phyloP scores from a whole-genome alignment of 1,140 invertebrate species.

The Ylistrum balloti region DNA sequence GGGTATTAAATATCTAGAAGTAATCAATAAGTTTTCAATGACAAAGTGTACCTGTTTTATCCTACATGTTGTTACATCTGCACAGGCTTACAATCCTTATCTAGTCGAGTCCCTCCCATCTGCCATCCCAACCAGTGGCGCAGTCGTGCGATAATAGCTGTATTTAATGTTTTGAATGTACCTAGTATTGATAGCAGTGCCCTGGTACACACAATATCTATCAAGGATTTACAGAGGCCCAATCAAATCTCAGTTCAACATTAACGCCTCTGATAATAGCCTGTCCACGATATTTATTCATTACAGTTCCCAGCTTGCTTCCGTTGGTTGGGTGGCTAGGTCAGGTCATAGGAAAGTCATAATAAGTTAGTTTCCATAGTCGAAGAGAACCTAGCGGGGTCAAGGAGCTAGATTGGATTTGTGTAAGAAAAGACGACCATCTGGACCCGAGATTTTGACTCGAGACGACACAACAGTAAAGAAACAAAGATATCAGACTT shows the following conservation, averaged over 20 bases:
- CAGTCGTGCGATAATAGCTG: conserved; percentile 29
- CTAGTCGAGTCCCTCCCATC: conserved; percentile 23
- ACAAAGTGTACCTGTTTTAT: conserved; percentile 39
- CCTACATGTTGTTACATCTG: conserved; percentile 33
- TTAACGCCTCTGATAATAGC: conserved; percentile 33
- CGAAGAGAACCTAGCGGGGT: not conserved
- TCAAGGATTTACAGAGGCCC: conserved; percentile 5
- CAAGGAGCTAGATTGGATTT: conserved; percentile 38
- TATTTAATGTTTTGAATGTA: conserved; percentile 40
- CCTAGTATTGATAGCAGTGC: conserved; percentile 25
- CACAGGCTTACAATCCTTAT: conserved; percentile 33
- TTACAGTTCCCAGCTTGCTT: conserved; percentile 31
- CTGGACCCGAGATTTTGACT: conserved; percentile 31
- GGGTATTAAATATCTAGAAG: conserved; percentile 39
- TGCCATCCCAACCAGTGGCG: conserved; percentile 17
- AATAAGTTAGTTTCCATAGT: conserved; percentile 40
- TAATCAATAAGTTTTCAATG: conserved; percentile 36
- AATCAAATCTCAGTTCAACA: conserved; percentile 39
- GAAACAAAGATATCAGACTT: conserved; percentile 39
- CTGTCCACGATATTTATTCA: conserved; percentile 34
- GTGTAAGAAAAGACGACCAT: conserved; percentile 38
- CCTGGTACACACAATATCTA: conserved; percentile 25
- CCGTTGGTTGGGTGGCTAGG: conserved; percentile 36
- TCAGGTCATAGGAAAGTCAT: conserved; percentile 33
- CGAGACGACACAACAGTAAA: conserved; percentile 27